Base-by-base conservation (phyloP, 2,888 invertebrate species). In the Sipunculus nudus region DNA sequence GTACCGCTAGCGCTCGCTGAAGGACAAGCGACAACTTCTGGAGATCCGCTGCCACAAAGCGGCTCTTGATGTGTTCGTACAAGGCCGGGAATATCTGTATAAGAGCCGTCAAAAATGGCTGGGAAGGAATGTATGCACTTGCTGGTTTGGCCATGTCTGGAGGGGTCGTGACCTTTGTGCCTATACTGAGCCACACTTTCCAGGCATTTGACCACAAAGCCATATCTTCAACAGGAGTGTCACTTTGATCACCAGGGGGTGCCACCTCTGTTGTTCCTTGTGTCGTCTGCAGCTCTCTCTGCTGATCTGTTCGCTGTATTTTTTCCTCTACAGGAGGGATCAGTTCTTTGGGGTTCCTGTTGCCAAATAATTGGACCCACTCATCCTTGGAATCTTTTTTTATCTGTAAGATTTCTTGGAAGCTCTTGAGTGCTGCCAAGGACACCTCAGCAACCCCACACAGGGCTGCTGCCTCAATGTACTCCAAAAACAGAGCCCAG, bases 11-110 rank as follows among this genome's bases (percentile, higher is more conserved):
- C 19, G 91, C 89, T 78, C 91, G 90, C 75, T 91, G 89, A 63
- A 94, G 83, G 40, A 92, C 91, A 8, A 85, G 85, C 63, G 94
- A 93, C 45, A 96, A 87, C 77, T 91, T 90, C 70, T 89, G 88
- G 66, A 96, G 89, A 85, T 96, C 95, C 26, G 76, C 61, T n/a
- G 70, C 70, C 29, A 74, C 75, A 67, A 83, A 82, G 89, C 89
- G 89, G n/a, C 35, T 29, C 78, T 90, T 89, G 74, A 96, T 92
- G 77, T 94, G 93, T 70, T 92, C 92, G 86, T 96, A 97, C 61
- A 98, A 90, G 60, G 92, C 91, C 3, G 96, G 96, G 84, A 98
- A 97, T 78, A 96, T 95, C 85, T 96, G 96, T 70, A 97, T 91
- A 19, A 97, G 87, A 0, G 96, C 93, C 0, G 96, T 95, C 55